These are phyloP conservation scores for Acanthurus lineatus DNA, from an alignment of 2,797 vertebrate species.

Conservation along the genomic window DNA sequence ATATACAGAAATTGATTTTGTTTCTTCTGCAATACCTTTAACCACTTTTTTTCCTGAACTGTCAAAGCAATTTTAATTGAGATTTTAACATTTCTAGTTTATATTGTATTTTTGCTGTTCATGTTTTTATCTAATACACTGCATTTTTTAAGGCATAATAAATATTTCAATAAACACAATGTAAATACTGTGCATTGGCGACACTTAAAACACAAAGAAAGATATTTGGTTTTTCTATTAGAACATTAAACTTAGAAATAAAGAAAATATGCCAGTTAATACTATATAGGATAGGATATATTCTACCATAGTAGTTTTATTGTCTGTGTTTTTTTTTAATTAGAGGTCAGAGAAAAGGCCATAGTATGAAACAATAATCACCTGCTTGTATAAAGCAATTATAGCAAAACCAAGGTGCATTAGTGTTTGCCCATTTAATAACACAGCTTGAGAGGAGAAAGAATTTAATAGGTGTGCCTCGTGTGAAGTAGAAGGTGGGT, in stretches of 20 bases:
- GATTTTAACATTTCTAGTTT: neutral
- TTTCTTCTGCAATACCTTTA: neutral
- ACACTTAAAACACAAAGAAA: neutral
- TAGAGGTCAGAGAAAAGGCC: constrained; percentile 28
- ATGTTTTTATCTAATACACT: neutral
- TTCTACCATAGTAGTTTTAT: constrained; percentile 8
- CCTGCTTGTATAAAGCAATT: constrained; percentile 37
- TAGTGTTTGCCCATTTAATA: constrained; percentile 69
- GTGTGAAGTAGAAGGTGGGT: constrained; percentile 55
- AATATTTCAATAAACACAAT: neutral
- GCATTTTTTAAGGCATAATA: neutral
- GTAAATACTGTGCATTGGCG: neutral
- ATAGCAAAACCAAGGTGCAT: constrained; percentile 49
- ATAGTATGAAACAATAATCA: constrained; percentile 36
- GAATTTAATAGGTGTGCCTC: constrained; percentile 58
- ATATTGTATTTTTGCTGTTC: neutral
- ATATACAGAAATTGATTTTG: neutral
- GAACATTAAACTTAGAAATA: neutral
- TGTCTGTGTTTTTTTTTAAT: constrained; percentile 16
- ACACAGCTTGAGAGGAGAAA: constrained; percentile 71
- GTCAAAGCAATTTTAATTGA: neutral
- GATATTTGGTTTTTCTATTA: neutral
- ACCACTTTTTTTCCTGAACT: neutral
- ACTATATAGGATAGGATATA: neutral
- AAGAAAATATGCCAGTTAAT: neutral